phyloP scores from a whole-genome alignment of 2,797 vertebrate genomes.

The Neosilurus mollespiculum region DNA sequence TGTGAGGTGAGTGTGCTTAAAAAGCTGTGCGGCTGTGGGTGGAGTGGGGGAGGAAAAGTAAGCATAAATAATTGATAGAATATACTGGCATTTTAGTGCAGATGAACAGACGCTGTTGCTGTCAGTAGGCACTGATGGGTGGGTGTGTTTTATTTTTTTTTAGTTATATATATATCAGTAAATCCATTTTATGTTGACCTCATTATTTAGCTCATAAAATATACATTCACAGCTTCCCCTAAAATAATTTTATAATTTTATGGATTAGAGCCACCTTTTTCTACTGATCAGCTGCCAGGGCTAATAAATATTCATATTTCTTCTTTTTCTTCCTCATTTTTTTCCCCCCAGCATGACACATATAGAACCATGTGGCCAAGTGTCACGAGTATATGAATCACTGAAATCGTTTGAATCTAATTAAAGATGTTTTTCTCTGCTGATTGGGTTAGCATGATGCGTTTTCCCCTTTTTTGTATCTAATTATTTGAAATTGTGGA shows the following conservation, averaged over 20 bases:
- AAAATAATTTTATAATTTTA: conserved; percentile 46
- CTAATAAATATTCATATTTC: conserved; percentile 61
- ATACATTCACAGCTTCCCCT: conserved; percentile 44
- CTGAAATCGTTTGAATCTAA: conserved; percentile 38
- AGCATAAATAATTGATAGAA: conserved; percentile 75
- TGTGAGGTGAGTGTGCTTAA: conserved; percentile 17
- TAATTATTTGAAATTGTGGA: neutral
- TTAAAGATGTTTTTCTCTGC: conserved; percentile 22
- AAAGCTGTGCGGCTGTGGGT: conserved; percentile 43
- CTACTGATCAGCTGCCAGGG: conserved; percentile 59
- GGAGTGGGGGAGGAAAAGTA: conserved; percentile 56
- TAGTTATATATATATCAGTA: neutral
- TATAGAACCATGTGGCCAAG: conserved; percentile 45
- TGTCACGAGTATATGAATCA: conserved; percentile 52
- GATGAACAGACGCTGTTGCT: conserved; percentile 64
- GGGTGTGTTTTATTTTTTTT: conserved; percentile 46
- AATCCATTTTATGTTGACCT: conserved; percentile 58
- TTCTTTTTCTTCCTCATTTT: conserved; percentile 46
- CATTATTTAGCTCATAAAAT: conserved; percentile 62
- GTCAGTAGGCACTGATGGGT: conserved; percentile 64
- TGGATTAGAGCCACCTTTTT: conserved; percentile 54
- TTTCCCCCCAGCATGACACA: conserved; percentile 39
- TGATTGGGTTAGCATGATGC: conserved; percentile 1
- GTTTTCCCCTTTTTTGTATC: neutral
- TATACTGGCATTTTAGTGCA: conserved; percentile 62